Percentiles rank a stretch among this genome's conserved stretches.
phyloP scores from a whole-genome alignment of 2,888 invertebrate genomes.

The Argyresthia albistria region DNA sequence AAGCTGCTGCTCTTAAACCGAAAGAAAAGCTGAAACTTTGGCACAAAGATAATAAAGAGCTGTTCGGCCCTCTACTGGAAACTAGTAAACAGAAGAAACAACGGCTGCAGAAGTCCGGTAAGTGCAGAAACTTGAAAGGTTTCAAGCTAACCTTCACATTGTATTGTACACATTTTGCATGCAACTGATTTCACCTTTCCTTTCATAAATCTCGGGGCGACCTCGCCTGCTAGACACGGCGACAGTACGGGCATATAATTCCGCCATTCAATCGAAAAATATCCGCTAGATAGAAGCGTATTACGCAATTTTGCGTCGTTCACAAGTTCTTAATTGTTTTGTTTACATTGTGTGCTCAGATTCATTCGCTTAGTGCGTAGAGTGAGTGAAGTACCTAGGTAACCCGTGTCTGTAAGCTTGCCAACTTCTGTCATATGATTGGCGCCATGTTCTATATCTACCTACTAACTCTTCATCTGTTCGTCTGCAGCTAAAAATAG shows the following conservation, averaged over 20 bases:
- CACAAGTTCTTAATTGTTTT: background rate
- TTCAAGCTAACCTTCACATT: conserved; percentile 20
- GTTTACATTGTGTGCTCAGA: background rate
- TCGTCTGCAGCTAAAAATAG: conserved; percentile 64
- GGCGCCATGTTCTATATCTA: conserved; percentile 36
- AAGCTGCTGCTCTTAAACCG: conserved; percentile 53
- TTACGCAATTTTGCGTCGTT: background rate
- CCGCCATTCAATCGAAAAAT: too few relatives aligned
- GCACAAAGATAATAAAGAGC: conserved; percentile 60
- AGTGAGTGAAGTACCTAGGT: background rate
- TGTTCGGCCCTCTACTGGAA: conserved; percentile 65
- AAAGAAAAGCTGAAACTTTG: conserved; percentile 55
- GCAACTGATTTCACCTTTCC: background rate
- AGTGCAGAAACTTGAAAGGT: conserved; percentile 18
- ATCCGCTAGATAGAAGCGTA: too few relatives aligned
- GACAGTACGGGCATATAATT: too few relatives aligned
- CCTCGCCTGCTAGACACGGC: background rate
- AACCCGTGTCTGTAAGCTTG: conserved; percentile 12
- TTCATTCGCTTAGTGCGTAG: too few relatives aligned
- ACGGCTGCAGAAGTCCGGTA: conserved; percentile 46
- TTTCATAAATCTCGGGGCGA: background rate
- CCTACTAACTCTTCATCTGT: conserved; percentile 29
- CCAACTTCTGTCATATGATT: conserved; percentile 62
- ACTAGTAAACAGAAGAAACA: conserved; percentile 52
- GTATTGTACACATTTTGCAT: background rate